Percentiles rank a stretch among this genome's conserved stretches.
These are phyloP conservation scores for Drosophila jambulina DNA, from an alignment of 1,140 invertebrate species.

Conservation along the genomic window DNA sequence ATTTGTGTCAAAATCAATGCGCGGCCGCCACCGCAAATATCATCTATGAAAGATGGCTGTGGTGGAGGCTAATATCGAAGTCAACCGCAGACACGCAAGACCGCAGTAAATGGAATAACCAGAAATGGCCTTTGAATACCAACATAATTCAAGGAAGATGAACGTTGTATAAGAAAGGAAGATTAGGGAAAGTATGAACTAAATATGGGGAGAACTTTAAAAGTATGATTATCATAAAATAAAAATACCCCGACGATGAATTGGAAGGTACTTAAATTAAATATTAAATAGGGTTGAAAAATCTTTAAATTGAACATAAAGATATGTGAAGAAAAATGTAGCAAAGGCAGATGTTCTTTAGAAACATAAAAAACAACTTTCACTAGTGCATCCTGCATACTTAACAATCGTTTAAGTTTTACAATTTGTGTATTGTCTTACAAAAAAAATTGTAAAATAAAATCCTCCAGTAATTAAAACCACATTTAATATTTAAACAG, in stretches of 20 bases:
- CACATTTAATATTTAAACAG: neutral
- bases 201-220: neutral
- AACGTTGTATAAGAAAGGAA: too few species aligned
- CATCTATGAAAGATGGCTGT: conserved; percentile 45
- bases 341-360: too few species aligned
- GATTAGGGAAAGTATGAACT: neutral
- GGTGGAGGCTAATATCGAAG: conserved; percentile 51
- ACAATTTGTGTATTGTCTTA: too few species aligned
- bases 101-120: conserved; percentile 42
- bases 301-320: too few species aligned
- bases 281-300: too few species aligned
- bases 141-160: neutral
- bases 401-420: too few species aligned
- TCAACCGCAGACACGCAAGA: conserved; percentile 4
- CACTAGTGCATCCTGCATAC: too few species aligned
- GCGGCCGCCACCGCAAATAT: conserved; percentile 60
- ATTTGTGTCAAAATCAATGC: conserved; percentile 50
- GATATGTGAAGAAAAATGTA: too few species aligned
- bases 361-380: too few species aligned
- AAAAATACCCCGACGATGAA: neutral
- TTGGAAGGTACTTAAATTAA: neutral
- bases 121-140: conserved; percentile 4
- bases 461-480: neutral
- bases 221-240: neutral
- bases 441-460: neutral